These are phyloP conservation scores for Drosophila sproati DNA, from an alignment of 1,140 invertebrate species.

Conservation along the genomic window DNA sequence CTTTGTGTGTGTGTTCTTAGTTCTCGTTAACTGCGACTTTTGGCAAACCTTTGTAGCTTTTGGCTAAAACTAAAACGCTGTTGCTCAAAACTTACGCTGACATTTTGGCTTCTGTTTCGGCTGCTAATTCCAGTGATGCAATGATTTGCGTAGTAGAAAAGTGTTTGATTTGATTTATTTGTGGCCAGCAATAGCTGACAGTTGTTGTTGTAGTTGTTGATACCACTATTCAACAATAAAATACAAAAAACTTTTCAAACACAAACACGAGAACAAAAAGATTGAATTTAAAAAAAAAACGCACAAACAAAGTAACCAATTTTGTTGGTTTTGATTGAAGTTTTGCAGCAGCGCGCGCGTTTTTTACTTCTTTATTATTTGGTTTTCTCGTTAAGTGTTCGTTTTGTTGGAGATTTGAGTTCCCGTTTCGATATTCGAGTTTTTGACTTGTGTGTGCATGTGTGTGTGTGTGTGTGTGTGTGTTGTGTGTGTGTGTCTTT, in stretches of 20 bases:
- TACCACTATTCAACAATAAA: background rate
- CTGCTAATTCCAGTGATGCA: slow-evolving; percentile 1
- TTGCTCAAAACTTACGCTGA: slow-evolving; percentile 44
- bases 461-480: background rate
- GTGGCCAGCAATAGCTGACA: too few species aligned
- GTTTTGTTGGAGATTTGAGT: slow-evolving; percentile 14
- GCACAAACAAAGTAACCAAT: background rate
- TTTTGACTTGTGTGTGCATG: background rate
- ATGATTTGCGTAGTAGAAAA: background rate
- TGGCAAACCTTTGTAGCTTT: slow-evolving; percentile 6
- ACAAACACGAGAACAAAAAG: slow-evolving; percentile 8
- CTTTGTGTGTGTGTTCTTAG: background rate
- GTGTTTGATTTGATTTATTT: background rate
- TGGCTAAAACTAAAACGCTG: too few species aligned
- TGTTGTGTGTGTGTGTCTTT: background rate
- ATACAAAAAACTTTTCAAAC: background rate
- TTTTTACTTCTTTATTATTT: slow-evolving; percentile 12
- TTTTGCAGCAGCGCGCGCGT: slow-evolving; percentile 16
- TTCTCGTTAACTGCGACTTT: slow-evolving; percentile 5
- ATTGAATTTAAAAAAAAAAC: slow-evolving; percentile 9
- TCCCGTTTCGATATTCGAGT: slow-evolving; percentile 31
- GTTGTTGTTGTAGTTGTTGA: background rate
- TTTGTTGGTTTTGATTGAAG: slow-evolving; percentile 7
- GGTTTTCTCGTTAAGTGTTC: background rate
- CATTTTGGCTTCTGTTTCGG: slow-evolving; percentile 20